Evolutionary conservation across 1,140 invertebrate species (phyloP), one percentile per base, ranked within the genome.

Genomic region (Dendrolimus kikuchii): DNA sequence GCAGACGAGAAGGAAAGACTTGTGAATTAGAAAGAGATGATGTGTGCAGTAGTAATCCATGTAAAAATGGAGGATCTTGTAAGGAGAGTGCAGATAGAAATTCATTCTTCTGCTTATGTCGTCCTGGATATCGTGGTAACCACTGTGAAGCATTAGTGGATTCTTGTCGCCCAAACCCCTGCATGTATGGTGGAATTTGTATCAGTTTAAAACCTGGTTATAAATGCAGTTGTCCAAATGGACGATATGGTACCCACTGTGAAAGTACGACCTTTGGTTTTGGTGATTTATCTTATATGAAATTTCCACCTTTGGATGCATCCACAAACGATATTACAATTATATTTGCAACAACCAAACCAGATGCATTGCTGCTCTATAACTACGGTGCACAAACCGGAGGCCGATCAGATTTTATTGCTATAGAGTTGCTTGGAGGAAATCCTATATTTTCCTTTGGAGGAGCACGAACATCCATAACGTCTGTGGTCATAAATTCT

Each of bases 301-400:
- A 92, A 7, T 98, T 97, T 79, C 92, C 93, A 4, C 87, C 95
- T 0, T 71, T 98, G 44, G 94, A 97, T 70, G 91, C 94, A 1
- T 94, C 92, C 47, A 96, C 94, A 3, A 97, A 97, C 75, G 95
- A 98, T 64, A 96, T 98, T 49, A 94, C 95, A 0, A 92, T 98
- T 38, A 92, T 95, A 23, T 98, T 98, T 80, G 94, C 96, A 7
- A 98, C 96, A 0, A 95, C 93, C 0, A 96, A 96, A 78, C 90
- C 91, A 0, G 92, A 97, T 77, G 92, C 95, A 2, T 86, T 99
- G 5, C 80, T 99, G 0, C 88, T 97, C 0, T 98, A 98, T 81
- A 98, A 98, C 65, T 98, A 94, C 68, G 96, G 96, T 2, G 86
- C 91, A 0, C 94, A 95, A 72, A 94, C 91, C 44, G 94, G 95